A percentile compares a stretch with the other conserved stretches of the same genome.
These are phyloP conservation scores for Sinocyclocheilus grahami DNA, from an alignment of 2,113 vertebrate genomes.

Conservation along the genomic window DNA sequence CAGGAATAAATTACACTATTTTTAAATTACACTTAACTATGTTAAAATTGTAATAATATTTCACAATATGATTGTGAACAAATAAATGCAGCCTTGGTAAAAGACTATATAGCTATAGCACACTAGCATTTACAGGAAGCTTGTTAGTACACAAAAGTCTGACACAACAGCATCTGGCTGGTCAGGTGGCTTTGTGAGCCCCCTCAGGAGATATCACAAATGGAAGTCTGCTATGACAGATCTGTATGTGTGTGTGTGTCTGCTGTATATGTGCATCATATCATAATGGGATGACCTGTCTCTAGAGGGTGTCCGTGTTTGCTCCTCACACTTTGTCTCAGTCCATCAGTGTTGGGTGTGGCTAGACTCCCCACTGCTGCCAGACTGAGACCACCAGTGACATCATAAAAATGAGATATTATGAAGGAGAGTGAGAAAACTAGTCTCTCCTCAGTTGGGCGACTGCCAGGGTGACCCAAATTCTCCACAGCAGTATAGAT, in stretches of 20 bases:
- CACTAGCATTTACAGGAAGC: slow-evolving; percentile 22
- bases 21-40: background rate
- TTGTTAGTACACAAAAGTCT: slow-evolving; percentile 18
- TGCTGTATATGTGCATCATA: slow-evolving; percentile 4
- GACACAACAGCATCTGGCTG: slow-evolving; percentile 21
- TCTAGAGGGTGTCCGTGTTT: slow-evolving; percentile 21
- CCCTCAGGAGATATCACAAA: slow-evolving; percentile 22
- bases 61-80: background rate
- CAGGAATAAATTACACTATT: background rate
- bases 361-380: background rate
- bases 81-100: background rate
- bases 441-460: background rate
- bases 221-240: background rate
- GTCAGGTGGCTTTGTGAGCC: slow-evolving; percentile 23
- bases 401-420: background rate
- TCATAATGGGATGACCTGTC: slow-evolving; percentile 37
- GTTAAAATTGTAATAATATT: background rate
- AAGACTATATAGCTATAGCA: background rate
- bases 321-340: slow-evolving; percentile 15
- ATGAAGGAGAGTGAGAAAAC: background rate
- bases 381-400: background rate
- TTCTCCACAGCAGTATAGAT: slow-evolving; percentile 9
- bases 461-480: slow-evolving; percentile 14
- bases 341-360: slow-evolving; percentile 13
- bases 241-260: background rate